Conservation (phyloP, 2,888 invertebrate species). For the Petrophora chlorosata region DNA sequence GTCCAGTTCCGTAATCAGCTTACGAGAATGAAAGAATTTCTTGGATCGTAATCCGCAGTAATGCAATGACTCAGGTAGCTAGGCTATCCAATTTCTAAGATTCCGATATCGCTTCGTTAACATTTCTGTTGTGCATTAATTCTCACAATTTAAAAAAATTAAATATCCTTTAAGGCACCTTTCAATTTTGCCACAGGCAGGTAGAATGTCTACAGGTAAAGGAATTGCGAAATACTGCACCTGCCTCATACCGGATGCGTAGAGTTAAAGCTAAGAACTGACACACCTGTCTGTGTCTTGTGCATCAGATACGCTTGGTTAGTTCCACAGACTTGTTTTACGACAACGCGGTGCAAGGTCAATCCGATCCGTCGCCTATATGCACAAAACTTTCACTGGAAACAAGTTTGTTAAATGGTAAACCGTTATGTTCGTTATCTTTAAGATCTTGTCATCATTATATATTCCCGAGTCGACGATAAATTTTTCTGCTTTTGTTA, state of each 20-base stretch:
- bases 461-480: too few relatives aligned
- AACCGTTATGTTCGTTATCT: slow-evolving; percentile 34
- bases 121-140: slow-evolving; percentile 10
- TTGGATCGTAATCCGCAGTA: slow-evolving; percentile 14
- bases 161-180: slow-evolving; percentile 19
- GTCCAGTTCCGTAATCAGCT: slow-evolving; percentile 17
- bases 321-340: slow-evolving; percentile 43
- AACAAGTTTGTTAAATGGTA: slow-evolving; percentile 35
- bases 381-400: slow-evolving; percentile 54
- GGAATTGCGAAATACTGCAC: slow-evolving; percentile 24
- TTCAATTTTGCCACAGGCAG: slow-evolving; percentile 27
- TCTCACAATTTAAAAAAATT: slow-evolving; percentile 17
- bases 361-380: slow-evolving; percentile 38
- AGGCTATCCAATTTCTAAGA: slow-evolving; percentile 1
- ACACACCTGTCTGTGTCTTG: slow-evolving; percentile 22
- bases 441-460: slow-evolving; percentile 11
- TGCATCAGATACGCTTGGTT: slow-evolving; percentile 19
- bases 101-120: slow-evolving; percentile 4
- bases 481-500: too few relatives aligned
- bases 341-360: slow-evolving; percentile 48
- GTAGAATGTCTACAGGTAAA: slow-evolving; percentile 15
- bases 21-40: slow-evolving; percentile 17
- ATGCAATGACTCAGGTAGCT: slow-evolving; percentile 3
- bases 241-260: slow-evolving; percentile 30
- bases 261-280: slow-evolving; percentile 12